Percentiles rank a stretch among this genome's conserved stretches.
These are phyloP conservation scores for Hylomyscus alleni DNA, from an alignment of 2,797 vertebrate species.

Conservation along the genomic window DNA sequence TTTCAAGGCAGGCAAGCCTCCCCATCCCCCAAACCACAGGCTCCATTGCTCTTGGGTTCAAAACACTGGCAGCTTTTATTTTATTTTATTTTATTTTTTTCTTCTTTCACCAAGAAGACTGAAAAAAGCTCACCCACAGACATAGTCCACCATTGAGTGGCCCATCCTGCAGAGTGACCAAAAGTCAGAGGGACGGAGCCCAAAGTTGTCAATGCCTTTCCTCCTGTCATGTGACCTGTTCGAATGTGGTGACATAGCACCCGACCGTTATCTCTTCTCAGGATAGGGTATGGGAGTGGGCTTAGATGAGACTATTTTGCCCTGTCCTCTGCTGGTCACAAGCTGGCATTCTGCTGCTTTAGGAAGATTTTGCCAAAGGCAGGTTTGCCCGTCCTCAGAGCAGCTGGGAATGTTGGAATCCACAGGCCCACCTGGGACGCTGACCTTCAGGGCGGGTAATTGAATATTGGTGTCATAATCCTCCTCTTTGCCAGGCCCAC, in stretches of 20 bases:
- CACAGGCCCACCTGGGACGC: background rate
- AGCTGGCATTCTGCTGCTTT: background rate
- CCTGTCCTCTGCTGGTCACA: background rate
- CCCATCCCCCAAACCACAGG: background rate
- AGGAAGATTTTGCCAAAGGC: background rate
- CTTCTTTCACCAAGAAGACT: background rate
- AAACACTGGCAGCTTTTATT: background rate
- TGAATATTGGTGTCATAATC: background rate
- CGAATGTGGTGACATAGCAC: rapidly evolving
- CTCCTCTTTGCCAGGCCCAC: background rate
- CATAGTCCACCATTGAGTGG: background rate
- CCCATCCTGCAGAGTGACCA: background rate
- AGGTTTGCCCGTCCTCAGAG: background rate
- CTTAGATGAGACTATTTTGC: background rate
- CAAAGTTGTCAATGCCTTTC: background rate
- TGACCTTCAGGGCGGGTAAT: background rate
- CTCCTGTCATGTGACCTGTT: background rate
- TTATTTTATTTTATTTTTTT: too few species aligned
- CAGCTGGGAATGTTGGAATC: background rate
- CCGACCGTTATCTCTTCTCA: background rate
- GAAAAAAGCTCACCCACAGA: rapidly evolving
- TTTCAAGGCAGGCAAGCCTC: background rate
- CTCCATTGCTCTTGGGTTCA: background rate
- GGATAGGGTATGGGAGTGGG: background rate
- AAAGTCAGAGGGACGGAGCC: background rate